Base-by-base conservation (phyloP, 2,113 vertebrate species). In the Ginglymostoma cirratum region DNA sequence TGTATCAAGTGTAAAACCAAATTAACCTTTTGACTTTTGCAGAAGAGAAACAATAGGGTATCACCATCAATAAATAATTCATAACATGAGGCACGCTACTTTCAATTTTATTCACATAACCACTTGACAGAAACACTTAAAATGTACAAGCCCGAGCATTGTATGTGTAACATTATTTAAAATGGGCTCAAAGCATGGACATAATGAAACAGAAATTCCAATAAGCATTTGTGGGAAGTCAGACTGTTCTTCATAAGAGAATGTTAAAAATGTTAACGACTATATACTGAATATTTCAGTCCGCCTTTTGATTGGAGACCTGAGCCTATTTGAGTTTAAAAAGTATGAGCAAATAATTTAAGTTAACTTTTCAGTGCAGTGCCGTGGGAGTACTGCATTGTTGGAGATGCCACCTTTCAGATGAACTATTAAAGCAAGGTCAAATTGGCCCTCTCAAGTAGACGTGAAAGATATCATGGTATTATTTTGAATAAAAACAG, bases 1-100 rank as follows among this genome's bases (percentile, higher is more conserved):
- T 92, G 89, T 92, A 92, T 4, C 4, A 65, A 66, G 65, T 66
- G 30, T 93, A 38, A 93, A 93, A 93, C 72, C 30, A 66, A 93
- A 93, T 67, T 93, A 93, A 67, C 89, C 89, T 93, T 93, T 93
- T 67, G 34, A 93, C 89, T 93, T 93, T 93, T 93, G 61, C 34
- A 67, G 61, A 8, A 38, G n/a, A 67, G 65, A 38, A n/a, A 83
- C 78, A 83, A 83, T 83, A 83, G 52, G 87, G 23, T 93, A 6
- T n/a, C 5, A 67, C 61, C 34, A 93, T 93, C 89, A 93, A 66
- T 93, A 67, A 93, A 66, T 93, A 93, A 93, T 93, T 93, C 89
- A 93, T 93, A 21, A 7, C 6, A n/a, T 93, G 61, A n/a, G 61
- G 65, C 38, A n/a, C 67, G 61, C 21, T 93, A 5, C 5, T 23